Conservation (phyloP, 2,797 vertebrate species). For the Momotus momota region DNA sequence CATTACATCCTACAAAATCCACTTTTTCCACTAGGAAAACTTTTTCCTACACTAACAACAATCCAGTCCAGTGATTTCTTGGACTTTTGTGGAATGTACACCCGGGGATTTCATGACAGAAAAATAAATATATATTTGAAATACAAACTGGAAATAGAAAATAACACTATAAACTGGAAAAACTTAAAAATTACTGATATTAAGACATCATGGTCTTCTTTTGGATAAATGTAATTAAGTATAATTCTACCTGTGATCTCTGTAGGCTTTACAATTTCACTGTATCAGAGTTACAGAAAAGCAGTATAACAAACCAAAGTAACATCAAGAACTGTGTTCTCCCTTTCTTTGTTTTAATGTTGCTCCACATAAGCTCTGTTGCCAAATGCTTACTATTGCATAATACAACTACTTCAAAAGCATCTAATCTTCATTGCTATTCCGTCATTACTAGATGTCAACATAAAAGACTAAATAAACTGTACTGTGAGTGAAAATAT, state of each 20-base stretch:
- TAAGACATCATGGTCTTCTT: not conserved
- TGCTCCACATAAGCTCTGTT: not conserved
- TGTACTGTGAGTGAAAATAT: not conserved
- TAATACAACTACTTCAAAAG: not conserved
- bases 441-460: not conserved
- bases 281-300: not conserved
- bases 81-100: not conserved
- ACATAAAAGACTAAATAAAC: not conserved
- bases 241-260: not conserved
- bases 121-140: not conserved
- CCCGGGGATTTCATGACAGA: not conserved
- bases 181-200: not conserved
- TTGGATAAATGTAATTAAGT: not conserved
- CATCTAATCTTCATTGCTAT: not conserved
- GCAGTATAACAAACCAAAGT: not conserved
- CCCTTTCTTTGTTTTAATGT: not conserved
- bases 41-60: not conserved
- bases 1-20: not conserved
- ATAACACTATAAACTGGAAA: not conserved
- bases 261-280: not conserved
- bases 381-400: not conserved
- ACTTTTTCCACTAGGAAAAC: not conserved
- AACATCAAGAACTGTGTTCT: not conserved
- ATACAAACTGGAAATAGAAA: not conserved
- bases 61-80: not conserved